A percentile compares a stretch with the other conserved stretches of the same genome.
phyloP scores from a whole-genome alignment of 2,113 vertebrate species.

The Gulo gulo region DNA sequence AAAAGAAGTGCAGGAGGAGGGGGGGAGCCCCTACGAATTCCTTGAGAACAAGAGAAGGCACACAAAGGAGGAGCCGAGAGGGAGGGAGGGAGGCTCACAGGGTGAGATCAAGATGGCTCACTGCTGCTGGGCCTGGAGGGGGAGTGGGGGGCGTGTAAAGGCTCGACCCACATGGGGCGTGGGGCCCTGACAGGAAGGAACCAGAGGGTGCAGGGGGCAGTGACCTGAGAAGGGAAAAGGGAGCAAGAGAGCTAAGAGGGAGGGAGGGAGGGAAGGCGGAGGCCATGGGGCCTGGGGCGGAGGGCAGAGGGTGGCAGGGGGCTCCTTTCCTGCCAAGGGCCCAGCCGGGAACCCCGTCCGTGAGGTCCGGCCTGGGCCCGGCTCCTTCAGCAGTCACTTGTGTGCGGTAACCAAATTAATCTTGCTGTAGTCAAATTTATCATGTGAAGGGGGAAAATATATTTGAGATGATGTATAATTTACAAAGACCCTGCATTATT shows the following conservation, averaged over 20 bases:
- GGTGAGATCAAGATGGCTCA: neutral
- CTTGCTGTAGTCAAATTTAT: slow-evolving; percentile 81
- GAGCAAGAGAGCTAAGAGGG: neutral
- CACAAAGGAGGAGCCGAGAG: neutral
- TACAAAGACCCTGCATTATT: slow-evolving; percentile 82
- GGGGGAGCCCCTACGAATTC: slow-evolving; percentile 44
- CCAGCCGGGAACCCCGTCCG: neutral
- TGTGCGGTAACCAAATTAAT: slow-evolving; percentile 78
- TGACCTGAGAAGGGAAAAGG: neutral
- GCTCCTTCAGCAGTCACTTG: slow-evolving; percentile 68
- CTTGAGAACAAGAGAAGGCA: slow-evolving; percentile 56
- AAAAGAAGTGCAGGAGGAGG: slow-evolving; percentile 33
- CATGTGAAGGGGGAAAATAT: slow-evolving; percentile 81
- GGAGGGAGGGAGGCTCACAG: neutral
- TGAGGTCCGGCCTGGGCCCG: slow-evolving; percentile 45
- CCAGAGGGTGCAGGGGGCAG: neutral
- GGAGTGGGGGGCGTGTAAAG: neutral
- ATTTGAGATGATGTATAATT: slow-evolving; percentile 84
- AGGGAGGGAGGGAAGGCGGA: neutral
- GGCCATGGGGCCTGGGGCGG: neutral
- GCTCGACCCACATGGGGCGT: neutral
- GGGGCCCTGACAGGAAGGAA: neutral
- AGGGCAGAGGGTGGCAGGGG: neutral
- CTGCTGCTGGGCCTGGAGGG: neutral
- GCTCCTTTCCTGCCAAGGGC: neutral